Percentiles rank a stretch among this genome's conserved stretches.
These are phyloP conservation scores for Syngnathus floridae DNA, from an alignment of 2,113 vertebrate genomes.

Conservation along the genomic window DNA sequence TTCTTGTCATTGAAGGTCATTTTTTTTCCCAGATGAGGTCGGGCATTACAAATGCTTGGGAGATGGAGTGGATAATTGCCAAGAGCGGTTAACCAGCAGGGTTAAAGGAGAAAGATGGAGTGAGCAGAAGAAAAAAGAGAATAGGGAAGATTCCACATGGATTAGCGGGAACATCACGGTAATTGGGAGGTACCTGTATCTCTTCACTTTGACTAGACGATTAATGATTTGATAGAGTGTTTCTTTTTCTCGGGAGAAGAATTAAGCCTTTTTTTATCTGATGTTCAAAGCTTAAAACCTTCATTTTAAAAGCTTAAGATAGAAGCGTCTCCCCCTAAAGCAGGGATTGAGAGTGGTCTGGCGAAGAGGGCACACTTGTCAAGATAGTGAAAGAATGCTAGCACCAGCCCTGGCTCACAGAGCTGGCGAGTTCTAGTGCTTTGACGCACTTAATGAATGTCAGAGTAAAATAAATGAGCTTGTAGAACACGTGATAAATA, in stretches of 20 bases:
- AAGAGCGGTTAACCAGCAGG: background rate
- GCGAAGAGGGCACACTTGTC: conserved; percentile 7
- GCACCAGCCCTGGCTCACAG: conserved; percentile 10
- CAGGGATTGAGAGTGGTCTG: conserved; percentile 3
- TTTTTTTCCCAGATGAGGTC: background rate
- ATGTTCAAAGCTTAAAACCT: conserved; percentile 18
- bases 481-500: background rate
- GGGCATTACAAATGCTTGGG: background rate
- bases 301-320: conserved; percentile 20
- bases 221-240: conserved; percentile 37
- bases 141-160: conserved; percentile 8
- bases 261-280: conserved; percentile 25
- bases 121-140: conserved; percentile 21
- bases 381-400: conserved; percentile 12
- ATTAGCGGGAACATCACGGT: conserved; percentile 11
- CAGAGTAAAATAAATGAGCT: conserved; percentile 17
- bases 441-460: conserved; percentile 4
- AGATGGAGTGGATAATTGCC: background rate
- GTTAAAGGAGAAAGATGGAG: conserved; percentile 8
- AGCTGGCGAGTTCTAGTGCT: conserved; percentile 14
- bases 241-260: conserved; percentile 19
- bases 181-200: conserved; percentile 27
- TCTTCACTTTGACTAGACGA: conserved; percentile 24
- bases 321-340: background rate
- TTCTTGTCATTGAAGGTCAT: background rate